Conservation (phyloP, 2,113 vertebrate genomes). For the Dipodomys merriami region DNA sequence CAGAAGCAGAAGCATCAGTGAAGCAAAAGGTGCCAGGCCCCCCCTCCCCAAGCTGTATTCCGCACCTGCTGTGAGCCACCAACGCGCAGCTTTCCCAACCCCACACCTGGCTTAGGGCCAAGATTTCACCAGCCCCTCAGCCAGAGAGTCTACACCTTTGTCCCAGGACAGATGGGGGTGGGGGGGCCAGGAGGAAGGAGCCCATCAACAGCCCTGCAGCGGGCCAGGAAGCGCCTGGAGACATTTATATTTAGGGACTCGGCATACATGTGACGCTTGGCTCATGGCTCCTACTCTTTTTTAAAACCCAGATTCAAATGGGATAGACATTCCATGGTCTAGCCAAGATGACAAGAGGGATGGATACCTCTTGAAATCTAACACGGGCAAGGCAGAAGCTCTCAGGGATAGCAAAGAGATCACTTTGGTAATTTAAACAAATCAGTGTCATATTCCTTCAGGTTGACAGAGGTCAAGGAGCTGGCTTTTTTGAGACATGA, state of each 20-base stretch:
- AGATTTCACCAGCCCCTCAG: background rate
- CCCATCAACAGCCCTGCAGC: background rate
- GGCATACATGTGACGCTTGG: constrained; percentile 62
- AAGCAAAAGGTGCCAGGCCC: background rate
- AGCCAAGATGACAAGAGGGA: constrained; percentile 69
- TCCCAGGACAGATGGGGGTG: background rate
- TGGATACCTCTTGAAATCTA: constrained; percentile 71
- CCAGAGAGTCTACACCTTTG: background rate
- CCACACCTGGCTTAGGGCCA: background rate
- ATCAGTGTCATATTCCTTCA: constrained; percentile 5
- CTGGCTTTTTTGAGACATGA: background rate
- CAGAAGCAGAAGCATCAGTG: background rate
- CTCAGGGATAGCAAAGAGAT: background rate
- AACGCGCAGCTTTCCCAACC: background rate
- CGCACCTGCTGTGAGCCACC: background rate
- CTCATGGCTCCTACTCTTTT: constrained; percentile 36
- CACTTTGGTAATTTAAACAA: constrained; percentile 30
- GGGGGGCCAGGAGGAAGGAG: background rate
- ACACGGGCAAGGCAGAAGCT: constrained; percentile 3
- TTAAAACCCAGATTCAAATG: constrained; percentile 61
- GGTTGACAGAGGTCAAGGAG: constrained; percentile 16
- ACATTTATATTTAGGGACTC: constrained; percentile 60
- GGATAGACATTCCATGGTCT: constrained; percentile 67
- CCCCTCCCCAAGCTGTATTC: background rate
- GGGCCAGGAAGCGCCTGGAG: background rate